Base-by-base conservation (phyloP, 2,113 vertebrate genomes). In the Apaloderma vittatum region DNA sequence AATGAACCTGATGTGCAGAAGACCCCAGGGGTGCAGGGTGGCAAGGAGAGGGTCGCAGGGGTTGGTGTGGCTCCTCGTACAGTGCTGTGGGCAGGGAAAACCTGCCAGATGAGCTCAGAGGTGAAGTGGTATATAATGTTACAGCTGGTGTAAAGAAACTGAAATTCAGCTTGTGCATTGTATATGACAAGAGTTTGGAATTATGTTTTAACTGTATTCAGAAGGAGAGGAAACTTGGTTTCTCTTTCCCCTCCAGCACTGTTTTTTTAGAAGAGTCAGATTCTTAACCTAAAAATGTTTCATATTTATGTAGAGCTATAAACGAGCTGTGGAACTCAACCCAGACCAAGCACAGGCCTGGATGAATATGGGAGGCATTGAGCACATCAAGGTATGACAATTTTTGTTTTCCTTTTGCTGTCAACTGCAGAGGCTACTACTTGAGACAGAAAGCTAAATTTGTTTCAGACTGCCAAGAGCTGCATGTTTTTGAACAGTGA, bases 331-430 rank as follows among this genome's bases (percentile, higher is more conserved):
- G 58, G 98, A 99, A 32, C 98, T 99, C 34, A 99, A 99, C 55
- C 99, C 99, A 12, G 99, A 99, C 66, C 99, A 99, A 90, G 99
- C 99, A 0, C 99, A 99, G 95, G 99, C 99, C 88, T 99, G 99
- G 99, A 99, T 99, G 99, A 99, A 99, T 94, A 99, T 99, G 99
- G 99, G 99, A 27, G 99, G 99, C 21, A 99, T 99, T 26, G 98
- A 99, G 51, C 99, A 99, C 97, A 99, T 99, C 63, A 99, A 99
- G 99, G 99, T 99, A 98, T 54, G 96, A 67, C 29, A 72, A 10
- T 27, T 23, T 29, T 72, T 13, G 48, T 62, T 66, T 72, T 37
- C 4, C 49, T 80, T 67, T 45, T 63, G 45, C 61, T 84, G 19
- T 40, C 63, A 52, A 18, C 9, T 84, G 13, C 45, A 57, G n/a